Evolutionary conservation across 2,113 vertebrate genomes (phyloP).

Genomic region (Romanogobio albipinnatus): DNA sequence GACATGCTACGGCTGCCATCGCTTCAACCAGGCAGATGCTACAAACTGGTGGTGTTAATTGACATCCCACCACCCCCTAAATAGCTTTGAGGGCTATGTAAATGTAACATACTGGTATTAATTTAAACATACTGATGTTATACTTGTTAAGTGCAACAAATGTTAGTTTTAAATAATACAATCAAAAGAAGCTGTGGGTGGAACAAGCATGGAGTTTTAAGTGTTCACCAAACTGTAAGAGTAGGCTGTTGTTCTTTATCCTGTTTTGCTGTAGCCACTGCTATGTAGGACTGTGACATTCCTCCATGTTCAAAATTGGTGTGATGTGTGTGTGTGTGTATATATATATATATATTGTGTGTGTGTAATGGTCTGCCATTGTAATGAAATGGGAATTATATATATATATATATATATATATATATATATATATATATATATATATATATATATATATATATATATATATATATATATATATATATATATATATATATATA

Average conservation of each 20-base stretch:
- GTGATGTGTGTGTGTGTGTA: too few relatives aligned
- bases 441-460: too few relatives aligned
- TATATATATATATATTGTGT: too few relatives aligned
- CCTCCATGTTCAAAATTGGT: too few relatives aligned
- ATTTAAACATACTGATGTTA: not conserved
- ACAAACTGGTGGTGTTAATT: not conserved
- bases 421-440: too few relatives aligned
- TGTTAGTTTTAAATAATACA: not conserved
- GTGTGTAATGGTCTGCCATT: too few relatives aligned
- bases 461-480: too few relatives aligned
- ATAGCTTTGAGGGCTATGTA: not conserved
- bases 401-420: too few relatives aligned
- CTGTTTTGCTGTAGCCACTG: not conserved
- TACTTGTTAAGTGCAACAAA: not conserved
- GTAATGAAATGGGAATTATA: too few relatives aligned
- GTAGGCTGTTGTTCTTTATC: not conserved
- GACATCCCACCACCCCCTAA: not conserved
- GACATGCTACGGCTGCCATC: not conserved
- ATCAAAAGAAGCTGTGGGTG: not conserved
- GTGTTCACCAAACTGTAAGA: not conserved
- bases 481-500: too few relatives aligned
- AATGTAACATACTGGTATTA: not conserved
- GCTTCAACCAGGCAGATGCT: not conserved
- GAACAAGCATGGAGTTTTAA: not conserved
- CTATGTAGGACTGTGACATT: too few relatives aligned